These are phyloP conservation scores for Thinocorus orbignyianus DNA, from an alignment of 2,113 vertebrate genomes.

Conservation along the genomic window DNA sequence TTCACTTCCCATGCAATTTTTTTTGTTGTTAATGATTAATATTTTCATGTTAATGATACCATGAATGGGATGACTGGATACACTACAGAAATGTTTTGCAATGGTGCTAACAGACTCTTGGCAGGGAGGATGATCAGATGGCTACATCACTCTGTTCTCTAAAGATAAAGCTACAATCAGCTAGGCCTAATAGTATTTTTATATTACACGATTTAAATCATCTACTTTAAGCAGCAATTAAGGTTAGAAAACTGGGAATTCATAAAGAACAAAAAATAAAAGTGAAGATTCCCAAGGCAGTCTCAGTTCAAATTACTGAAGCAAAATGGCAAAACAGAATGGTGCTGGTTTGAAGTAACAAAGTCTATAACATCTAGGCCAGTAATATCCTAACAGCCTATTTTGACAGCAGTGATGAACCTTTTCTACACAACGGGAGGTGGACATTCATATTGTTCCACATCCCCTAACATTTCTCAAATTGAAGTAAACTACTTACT, in stretches of 20 bases:
- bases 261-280: not conserved
- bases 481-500: slow-evolving; percentile 75
- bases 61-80: not conserved
- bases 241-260: not conserved
- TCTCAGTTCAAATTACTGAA: not conserved
- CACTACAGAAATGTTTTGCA: not conserved
- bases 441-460: not conserved
- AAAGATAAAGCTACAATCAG: not conserved
- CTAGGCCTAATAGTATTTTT: not conserved
- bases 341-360: not conserved
- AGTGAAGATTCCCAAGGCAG: not conserved
- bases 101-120: not conserved
- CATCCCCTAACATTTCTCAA: not conserved
- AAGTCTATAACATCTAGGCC: not conserved
- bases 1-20: not conserved
- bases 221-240: not conserved
- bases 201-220: not conserved
- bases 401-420: not conserved
- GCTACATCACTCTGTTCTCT: not conserved
- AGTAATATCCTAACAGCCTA: not conserved
- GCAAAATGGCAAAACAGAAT: not conserved
- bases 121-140: not conserved
- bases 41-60: not conserved
- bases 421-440: not conserved
- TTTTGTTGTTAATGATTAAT: not conserved